Base-by-base conservation (phyloP, 1,140 invertebrate genomes). In the Ceratoteleas bidentatus region DNA sequence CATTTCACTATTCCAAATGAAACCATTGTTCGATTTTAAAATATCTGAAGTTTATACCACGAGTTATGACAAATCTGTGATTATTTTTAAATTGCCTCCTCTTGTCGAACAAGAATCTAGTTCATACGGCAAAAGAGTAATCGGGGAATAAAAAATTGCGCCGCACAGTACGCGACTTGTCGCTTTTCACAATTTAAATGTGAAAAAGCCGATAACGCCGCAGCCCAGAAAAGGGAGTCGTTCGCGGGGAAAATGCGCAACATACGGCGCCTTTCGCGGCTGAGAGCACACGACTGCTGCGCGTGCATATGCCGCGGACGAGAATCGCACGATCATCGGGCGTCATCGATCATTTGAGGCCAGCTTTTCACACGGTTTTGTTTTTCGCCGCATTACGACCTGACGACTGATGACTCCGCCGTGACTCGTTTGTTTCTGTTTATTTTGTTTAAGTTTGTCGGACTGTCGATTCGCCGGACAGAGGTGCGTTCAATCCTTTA, bases 181-280 rank as follows among this genome's bases (percentile, higher is more conserved):
- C 43, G n/a, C n/a, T 45, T 45, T 45, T 45, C 43, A 6, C 8
- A 3, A 45, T 45, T 45, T 45, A 45, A 45, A 45, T 45, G n/a
- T n/a, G 43, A 45, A 45, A 45, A 45, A 45, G 43, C 43, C 43
- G 43, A 62, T 62, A 52, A 62, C 50, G 5, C n/a, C 9, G 34
- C 52, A 60, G 60, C 8, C 33, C 33, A 50, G 14, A 76, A 66
- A 75, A 76, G 15, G 65, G 40, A 65, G 43, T 60, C 61, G 53
- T 60, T 78, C 75, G 65, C 64, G 70, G 50, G 66, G 75, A 81
- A 85, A 85, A 81, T 61, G 77, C 58, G 60, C 36, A 81, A 73
- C 85, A 86, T 84, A 85, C 75, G 84, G 84, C 56, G 70, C 50
- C 60, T 81, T 77, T 76, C 36, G 69, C 69, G 78, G 66, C 45